Percentiles rank a stretch among this genome's conserved stretches.
These are phyloP conservation scores for Onychorhynchus coronatus DNA, from an alignment of 2,113 vertebrate species.

Conservation along the genomic window DNA sequence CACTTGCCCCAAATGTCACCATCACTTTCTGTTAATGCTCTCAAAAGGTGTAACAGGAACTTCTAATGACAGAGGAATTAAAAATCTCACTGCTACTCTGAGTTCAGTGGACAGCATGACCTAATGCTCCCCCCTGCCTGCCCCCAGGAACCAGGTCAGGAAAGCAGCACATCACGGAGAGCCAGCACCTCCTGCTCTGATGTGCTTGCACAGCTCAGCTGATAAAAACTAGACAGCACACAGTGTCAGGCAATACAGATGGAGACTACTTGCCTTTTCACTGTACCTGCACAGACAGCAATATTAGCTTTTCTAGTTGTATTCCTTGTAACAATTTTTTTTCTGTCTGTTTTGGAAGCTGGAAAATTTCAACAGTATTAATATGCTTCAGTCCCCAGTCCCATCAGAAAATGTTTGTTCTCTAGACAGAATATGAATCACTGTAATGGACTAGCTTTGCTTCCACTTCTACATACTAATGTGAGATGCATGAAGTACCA, in stretches of 20 bases:
- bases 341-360: background rate
- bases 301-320: background rate
- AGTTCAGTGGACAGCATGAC: rapidly evolving
- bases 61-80: background rate
- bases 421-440: conserved; percentile 9
- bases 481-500: background rate
- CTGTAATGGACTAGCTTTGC: background rate
- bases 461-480: background rate
- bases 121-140: background rate
- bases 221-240: background rate
- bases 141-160: background rate
- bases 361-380: conserved; percentile 1
- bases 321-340: background rate
- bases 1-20: background rate
- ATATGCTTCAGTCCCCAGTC: background rate
- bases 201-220: background rate
- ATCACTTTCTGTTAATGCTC: background rate
- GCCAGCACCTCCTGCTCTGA: background rate
- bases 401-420: conserved; percentile 6
- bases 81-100: background rate
- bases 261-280: background rate
- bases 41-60: background rate
- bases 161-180: background rate
- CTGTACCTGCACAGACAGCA: background rate
- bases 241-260: background rate